phyloP scores from a whole-genome alignment of 2,797 vertebrate species.

The Otolemur crassicaudatus region DNA sequence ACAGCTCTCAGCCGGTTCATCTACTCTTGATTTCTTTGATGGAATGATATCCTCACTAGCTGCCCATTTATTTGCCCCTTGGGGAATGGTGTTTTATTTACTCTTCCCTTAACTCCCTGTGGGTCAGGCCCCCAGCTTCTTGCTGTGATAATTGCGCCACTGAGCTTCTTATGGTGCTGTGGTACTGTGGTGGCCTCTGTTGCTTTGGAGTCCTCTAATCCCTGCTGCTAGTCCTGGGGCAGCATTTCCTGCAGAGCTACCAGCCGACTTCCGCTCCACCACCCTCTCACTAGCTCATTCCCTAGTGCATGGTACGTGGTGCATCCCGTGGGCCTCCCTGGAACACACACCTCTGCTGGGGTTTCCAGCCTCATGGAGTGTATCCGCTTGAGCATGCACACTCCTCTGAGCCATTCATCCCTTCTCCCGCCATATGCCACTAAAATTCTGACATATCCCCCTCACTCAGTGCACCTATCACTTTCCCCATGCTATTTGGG shows the following conservation, averaged over 20 bases:
- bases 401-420: neutral
- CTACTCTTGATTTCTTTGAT: neutral
- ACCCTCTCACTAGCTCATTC: neutral
- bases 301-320: neutral
- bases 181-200: accelerated
- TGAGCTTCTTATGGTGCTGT: neutral
- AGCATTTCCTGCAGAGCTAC: neutral
- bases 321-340: neutral
- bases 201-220: neutral
- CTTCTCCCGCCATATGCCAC: neutral
- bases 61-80: neutral
- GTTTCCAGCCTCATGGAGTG: neutral
- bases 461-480: neutral
- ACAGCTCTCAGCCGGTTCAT: neutral
- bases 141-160: neutral
- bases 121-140: neutral
- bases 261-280: accelerated
- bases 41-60: accelerated
- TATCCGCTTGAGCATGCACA: neutral
- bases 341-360: neutral
- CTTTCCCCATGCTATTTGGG: too few species aligned
- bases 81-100: neutral
- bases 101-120: neutral
- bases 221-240: neutral
- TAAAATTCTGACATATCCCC: neutral